These are phyloP conservation scores for Galemys pyrenaicus DNA, from an alignment of 2,113 vertebrate genomes.

Conservation along the genomic window DNA sequence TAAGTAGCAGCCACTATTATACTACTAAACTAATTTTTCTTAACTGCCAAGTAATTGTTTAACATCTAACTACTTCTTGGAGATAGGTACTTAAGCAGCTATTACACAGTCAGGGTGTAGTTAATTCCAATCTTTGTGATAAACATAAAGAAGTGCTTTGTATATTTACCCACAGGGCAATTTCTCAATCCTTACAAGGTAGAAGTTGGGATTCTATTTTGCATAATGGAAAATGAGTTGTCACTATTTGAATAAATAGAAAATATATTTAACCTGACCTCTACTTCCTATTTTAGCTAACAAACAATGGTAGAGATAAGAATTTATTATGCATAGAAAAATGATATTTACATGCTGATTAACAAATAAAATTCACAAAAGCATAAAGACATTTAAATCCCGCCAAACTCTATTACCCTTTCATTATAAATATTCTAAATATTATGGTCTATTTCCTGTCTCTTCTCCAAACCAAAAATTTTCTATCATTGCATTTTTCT, in stretches of 20 bases:
- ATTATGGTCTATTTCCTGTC: not conserved
- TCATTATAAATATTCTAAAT: constrained; percentile 31
- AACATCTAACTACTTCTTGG: not conserved
- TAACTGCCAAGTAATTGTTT: constrained; percentile 12
- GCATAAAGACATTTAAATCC: constrained; percentile 23
- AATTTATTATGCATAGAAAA: constrained; percentile 16
- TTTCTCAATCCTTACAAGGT: not conserved
- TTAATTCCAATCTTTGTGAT: not conserved
- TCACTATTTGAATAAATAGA: constrained; percentile 26
- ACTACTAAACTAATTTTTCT: not conserved
- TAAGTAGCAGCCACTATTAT: not conserved
- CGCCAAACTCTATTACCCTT: not conserved
- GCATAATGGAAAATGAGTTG: not conserved
- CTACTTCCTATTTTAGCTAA: not conserved
- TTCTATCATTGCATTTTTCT: not conserved
- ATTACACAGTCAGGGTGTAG: not conserved
- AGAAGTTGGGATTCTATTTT: constrained; percentile 41
- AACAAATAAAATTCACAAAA: constrained; percentile 23
- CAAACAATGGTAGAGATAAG: not conserved
- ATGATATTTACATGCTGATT: not conserved
- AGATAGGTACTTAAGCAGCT: not conserved
- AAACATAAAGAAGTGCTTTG: constrained; percentile 11
- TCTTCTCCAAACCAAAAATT: constrained; percentile 15
- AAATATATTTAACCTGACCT: not conserved
- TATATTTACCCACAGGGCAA: constrained; percentile 18